These are phyloP conservation scores for Marasmarcha lunaedactyla DNA, from an alignment of 2,888 invertebrate species.

Conservation along the genomic window DNA sequence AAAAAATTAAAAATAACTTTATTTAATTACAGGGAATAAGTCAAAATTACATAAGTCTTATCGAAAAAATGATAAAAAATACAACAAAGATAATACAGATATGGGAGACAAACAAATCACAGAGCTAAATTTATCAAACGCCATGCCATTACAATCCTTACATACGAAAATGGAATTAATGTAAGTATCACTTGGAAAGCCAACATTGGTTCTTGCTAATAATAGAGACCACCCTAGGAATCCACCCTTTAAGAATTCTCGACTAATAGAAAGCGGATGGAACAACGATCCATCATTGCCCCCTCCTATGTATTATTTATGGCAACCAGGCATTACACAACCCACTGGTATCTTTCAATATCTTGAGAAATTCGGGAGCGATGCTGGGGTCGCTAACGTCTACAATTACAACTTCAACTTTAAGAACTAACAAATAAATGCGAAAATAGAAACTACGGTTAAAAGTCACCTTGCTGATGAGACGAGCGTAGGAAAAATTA, in stretches of 20 bases:
- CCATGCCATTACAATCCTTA: constrained; percentile 28
- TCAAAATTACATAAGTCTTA: no score
- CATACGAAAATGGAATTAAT: constrained; percentile 34
- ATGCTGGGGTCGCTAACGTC: neutral
- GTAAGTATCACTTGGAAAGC: constrained; percentile 52
- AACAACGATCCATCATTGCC: constrained; percentile 64
- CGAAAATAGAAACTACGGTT: constrained; percentile 1
- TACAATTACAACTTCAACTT: neutral
- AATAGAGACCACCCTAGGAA: constrained; percentile 47
- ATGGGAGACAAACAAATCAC: neutral
- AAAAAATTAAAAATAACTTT: no score
- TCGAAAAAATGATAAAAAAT: no score
- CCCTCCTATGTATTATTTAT: constrained; percentile 68
- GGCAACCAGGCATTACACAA: constrained; percentile 45
- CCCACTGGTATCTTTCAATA: constrained; percentile 68
- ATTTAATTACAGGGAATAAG: no score
- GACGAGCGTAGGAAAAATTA: neutral
- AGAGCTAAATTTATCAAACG: constrained; percentile 18
- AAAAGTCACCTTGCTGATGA: constrained; percentile 1
- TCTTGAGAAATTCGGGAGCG: constrained; percentile 60
- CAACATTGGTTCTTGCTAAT: constrained; percentile 55
- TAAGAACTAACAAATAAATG: constrained; percentile 1
- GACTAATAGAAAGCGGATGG: constrained; percentile 66
- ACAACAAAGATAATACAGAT: no score
- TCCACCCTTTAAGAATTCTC: constrained; percentile 64